phyloP scores from a whole-genome alignment of 2,888 invertebrate species.

The Venusia cambrica region DNA sequence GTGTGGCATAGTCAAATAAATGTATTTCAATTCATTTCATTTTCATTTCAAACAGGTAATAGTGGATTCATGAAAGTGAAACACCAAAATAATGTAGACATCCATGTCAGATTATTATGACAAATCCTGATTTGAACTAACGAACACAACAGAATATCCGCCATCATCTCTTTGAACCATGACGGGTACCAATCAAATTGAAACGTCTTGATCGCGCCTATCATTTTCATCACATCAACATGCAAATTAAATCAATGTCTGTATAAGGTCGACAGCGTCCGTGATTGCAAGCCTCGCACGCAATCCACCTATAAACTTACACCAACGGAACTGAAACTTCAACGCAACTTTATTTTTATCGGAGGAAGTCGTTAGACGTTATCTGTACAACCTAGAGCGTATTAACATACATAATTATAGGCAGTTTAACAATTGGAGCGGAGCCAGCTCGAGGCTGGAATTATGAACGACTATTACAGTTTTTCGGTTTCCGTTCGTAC shows the following conservation, averaged over 20 bases:
- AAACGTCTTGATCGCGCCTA: slow-evolving; percentile 48
- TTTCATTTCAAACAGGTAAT: too few species aligned
- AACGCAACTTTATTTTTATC: slow-evolving; percentile 80
- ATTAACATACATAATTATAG: slow-evolving; percentile 80
- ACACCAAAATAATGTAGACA: too few species aligned
- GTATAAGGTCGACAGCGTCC: slow-evolving; percentile 68
- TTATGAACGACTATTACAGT: slow-evolving; percentile 64
- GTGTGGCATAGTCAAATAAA: too few species aligned
- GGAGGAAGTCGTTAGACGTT: slow-evolving; percentile 78
- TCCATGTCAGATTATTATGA: too few species aligned
- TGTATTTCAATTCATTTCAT: too few species aligned
- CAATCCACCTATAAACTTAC: slow-evolving; percentile 76
- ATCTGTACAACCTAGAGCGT: slow-evolving; percentile 74
- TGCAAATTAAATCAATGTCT: slow-evolving; percentile 77
- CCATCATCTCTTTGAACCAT: slow-evolving; percentile 24
- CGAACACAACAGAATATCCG: too few species aligned
- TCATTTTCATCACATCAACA: slow-evolving; percentile 52
- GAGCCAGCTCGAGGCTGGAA: slow-evolving; percentile 66
- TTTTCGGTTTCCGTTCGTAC: slow-evolving; percentile 62
- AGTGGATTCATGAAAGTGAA: too few species aligned
- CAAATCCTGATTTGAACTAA: too few species aligned
- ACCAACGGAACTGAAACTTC: slow-evolving; percentile 78
- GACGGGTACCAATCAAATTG: slow-evolving; percentile 30
- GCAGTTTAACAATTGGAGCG: slow-evolving; percentile 72
- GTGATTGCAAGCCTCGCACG: slow-evolving; percentile 68